Percentiles rank a stretch among this genome's conserved stretches.
Conservation (phyloP, 2,797 vertebrate genomes). For the Halcyon badia region DNA sequence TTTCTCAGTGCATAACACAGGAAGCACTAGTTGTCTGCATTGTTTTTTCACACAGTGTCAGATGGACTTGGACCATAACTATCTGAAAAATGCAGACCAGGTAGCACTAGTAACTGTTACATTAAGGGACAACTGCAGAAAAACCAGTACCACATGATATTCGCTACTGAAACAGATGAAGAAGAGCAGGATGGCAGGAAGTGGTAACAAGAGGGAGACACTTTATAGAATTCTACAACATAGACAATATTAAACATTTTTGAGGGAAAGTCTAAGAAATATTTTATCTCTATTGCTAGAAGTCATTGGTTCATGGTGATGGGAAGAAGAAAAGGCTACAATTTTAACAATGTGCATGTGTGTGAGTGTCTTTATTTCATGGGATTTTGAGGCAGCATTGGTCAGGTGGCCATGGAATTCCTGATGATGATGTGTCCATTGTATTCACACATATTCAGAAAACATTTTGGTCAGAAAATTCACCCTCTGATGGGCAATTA, state of each 20-base stretch:
- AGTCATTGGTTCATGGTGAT: too few relatives aligned
- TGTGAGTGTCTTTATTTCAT: not conserved
- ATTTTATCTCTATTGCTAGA: not conserved
- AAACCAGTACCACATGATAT: not conserved
- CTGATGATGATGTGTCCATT: not conserved
- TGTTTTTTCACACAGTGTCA: not conserved
- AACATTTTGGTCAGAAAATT: not conserved
- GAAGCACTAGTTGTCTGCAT: not conserved
- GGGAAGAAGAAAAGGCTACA: not conserved
- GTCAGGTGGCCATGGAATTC: not conserved
- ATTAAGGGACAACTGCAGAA: not conserved
- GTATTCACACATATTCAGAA: not conserved
- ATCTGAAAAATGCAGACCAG: not conserved
- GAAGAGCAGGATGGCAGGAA: not conserved
- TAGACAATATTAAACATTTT: not conserved
- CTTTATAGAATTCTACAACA: not conserved
- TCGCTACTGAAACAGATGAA: not conserved
- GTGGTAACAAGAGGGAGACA: not conserved
- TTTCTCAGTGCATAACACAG: not conserved
- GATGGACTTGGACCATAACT: not conserved
- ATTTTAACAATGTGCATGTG: not conserved
- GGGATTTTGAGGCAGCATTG: not conserved
- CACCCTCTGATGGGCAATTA: not conserved
- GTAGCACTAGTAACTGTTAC: too few relatives aligned
- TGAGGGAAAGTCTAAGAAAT: not conserved